These are phyloP conservation scores for Andrena praecox DNA, from an alignment of 2,888 invertebrate species.

Conservation along the genomic window DNA sequence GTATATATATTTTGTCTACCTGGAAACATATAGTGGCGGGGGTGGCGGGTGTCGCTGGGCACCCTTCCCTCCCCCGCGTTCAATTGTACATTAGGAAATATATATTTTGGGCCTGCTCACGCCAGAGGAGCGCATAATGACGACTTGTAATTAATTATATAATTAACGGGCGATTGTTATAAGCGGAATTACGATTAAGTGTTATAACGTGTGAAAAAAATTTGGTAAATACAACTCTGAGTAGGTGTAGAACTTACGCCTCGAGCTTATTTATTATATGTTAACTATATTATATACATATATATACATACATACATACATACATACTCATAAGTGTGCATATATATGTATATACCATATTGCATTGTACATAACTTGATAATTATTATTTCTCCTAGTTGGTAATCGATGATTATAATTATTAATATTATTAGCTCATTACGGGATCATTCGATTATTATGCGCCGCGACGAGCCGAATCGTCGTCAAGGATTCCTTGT, in stretches of 20 bases:
- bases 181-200: constrained; percentile 38
- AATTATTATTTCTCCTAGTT: constrained; percentile 67
- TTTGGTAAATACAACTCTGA: constrained; percentile 61
- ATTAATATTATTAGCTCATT: constrained; percentile 50
- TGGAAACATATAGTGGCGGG: constrained; percentile 28
- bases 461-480: constrained; percentile 46
- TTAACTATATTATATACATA: constrained; percentile 64
- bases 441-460: constrained; percentile 45
- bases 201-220: constrained; percentile 48
- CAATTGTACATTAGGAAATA: constrained; percentile 66
- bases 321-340: neutral
- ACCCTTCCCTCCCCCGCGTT: constrained; percentile 8
- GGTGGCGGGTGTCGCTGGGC: neutral
- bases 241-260: constrained; percentile 75
- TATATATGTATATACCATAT: constrained; percentile 63
- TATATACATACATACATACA: neutral
- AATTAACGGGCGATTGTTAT: constrained; percentile 49
- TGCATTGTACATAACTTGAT: constrained; percentile 79
- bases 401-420: constrained; percentile 60
- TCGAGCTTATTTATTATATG: constrained; percentile 84
- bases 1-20: constrained; percentile 66
- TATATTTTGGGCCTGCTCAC: constrained; percentile 68
- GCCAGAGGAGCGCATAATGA: constrained; percentile 64
- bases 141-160: constrained; percentile 70
- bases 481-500: constrained; percentile 50